A percentile compares a stretch with the other conserved stretches of the same genome.
These are phyloP conservation scores for Fukomys damarensis DNA, from an alignment of 2,113 vertebrate species.

Conservation along the genomic window DNA sequence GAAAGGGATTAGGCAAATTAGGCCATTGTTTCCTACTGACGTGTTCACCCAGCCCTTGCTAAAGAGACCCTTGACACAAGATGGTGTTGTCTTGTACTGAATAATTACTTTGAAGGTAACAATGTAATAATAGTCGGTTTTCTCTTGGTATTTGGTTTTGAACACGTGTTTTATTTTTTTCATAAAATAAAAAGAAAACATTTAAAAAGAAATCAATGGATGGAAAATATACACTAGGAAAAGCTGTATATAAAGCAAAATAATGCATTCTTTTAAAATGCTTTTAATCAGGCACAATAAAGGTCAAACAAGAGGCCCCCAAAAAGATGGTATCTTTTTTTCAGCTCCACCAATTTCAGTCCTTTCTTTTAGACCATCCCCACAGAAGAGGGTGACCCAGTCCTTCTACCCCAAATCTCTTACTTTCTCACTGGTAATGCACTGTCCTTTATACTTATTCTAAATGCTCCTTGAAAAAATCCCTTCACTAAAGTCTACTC, in stretches of 20 bases:
- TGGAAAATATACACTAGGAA: background rate
- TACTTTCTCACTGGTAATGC: rapidly evolving
- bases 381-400: rapidly evolving
- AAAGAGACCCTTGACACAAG: background rate
- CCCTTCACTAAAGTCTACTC: background rate
- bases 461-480: background rate
- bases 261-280: background rate
- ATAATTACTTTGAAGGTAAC: background rate
- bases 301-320: background rate
- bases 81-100: background rate
- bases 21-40: background rate
- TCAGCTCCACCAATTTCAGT: background rate
- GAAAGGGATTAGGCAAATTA: background rate
- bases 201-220: background rate
- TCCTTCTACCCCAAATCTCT: background rate
- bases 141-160: background rate
- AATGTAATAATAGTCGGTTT: background rate
- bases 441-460: background rate
- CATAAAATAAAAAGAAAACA: background rate
- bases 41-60: background rate
- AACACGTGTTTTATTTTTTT: background rate
- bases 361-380: background rate
- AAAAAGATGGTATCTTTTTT: background rate
- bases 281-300: background rate
- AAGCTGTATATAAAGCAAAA: background rate